Evolutionary conservation across 2,113 vertebrate genomes (phyloP).

Genomic region (Aramus guarauna): DNA sequence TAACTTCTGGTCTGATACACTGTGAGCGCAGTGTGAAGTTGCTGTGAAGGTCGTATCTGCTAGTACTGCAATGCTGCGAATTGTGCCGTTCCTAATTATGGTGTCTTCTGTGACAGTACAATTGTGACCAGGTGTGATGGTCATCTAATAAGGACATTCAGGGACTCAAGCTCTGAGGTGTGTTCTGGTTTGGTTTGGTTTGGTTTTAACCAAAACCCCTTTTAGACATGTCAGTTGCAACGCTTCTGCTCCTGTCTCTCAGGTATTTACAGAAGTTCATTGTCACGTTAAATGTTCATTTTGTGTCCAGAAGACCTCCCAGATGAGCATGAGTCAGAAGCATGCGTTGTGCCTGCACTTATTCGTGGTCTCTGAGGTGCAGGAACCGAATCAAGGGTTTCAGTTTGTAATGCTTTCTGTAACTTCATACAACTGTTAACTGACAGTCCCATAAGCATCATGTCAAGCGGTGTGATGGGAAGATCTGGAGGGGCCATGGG

Average conservation of each 20-base stretch:
- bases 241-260: background rate
- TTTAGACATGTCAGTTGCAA: background rate
- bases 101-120: background rate
- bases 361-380: background rate
- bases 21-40: background rate
- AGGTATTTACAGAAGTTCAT: background rate
- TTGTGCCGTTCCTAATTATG: background rate
- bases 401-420: background rate
- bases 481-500: background rate
- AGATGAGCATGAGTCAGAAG: background rate
- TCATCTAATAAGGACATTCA: background rate
- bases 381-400: background rate
- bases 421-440: background rate
- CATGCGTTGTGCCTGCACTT: background rate
- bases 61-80: background rate
- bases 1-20: background rate
- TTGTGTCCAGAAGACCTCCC: background rate
- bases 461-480: rapidly evolving
- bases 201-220: background rate
- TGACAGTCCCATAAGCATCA: background rate
- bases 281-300: background rate
- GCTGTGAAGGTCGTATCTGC: background rate
- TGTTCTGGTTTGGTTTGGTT: background rate
- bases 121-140: background rate
- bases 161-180: background rate